These are phyloP conservation scores for Zaprionus kolodkinae DNA, from an alignment of 1,140 invertebrate genomes.

Conservation along the genomic window DNA sequence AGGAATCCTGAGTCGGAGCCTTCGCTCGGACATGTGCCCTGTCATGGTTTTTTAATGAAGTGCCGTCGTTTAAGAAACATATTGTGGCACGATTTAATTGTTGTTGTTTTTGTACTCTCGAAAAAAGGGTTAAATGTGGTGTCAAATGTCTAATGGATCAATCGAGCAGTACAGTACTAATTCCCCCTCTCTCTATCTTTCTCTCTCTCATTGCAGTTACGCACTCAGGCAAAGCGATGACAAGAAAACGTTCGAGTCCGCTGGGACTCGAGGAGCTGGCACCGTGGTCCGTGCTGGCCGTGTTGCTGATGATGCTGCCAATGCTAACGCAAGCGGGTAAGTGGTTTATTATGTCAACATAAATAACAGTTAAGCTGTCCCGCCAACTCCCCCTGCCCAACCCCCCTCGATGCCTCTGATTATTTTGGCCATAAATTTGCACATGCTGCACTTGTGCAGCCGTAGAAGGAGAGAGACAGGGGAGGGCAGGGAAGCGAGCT, in stretches of 20 bases:
- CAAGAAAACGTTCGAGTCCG: slow-evolving; percentile 84
- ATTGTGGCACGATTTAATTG: slow-evolving; percentile 76
- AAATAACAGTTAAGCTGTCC: slow-evolving; percentile 67
- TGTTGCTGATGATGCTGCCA: slow-evolving; percentile 67
- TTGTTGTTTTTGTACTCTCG: slow-evolving; percentile 52
- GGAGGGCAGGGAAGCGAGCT: slow-evolving; percentile 19
- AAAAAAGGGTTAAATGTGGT: slow-evolving; percentile 68
- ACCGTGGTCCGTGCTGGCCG: slow-evolving; percentile 67
- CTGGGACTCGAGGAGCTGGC: slow-evolving; percentile 82
- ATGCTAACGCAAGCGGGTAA: slow-evolving; percentile 81
- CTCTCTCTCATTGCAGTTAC: slow-evolving; percentile 63
- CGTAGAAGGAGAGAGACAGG: no score
- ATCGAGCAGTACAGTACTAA: slow-evolving; percentile 31
- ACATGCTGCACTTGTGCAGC: slow-evolving; percentile 39
- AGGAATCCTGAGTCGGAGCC: neutral
- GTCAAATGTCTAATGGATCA: slow-evolving; percentile 48
- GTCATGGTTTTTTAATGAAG: slow-evolving; percentile 83
- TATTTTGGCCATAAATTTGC: slow-evolving; percentile 40
- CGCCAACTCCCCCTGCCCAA: no score
- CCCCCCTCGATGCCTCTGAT: neutral
- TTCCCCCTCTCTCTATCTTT: slow-evolving; percentile 7
- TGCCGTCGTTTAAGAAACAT: slow-evolving; percentile 81
- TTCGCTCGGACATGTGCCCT: slow-evolving; percentile 66
- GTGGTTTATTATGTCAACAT: slow-evolving; percentile 83
- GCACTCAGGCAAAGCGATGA: slow-evolving; percentile 73